Evolutionary conservation across 2,113 vertebrate species (phyloP).

Genomic region (Bujurquina vittata): DNA sequence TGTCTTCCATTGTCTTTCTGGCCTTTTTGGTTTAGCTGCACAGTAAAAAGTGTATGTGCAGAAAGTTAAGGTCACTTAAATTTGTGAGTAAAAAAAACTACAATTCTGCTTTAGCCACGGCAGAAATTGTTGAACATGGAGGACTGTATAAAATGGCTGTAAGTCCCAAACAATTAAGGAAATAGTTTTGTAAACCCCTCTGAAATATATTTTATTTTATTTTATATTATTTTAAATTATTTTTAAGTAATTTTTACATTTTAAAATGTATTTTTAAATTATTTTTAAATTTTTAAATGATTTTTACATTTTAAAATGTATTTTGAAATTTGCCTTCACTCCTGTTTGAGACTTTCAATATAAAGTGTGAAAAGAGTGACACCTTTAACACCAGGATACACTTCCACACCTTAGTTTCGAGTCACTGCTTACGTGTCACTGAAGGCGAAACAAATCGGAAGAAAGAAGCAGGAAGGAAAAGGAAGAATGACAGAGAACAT

Average conservation of each 20-base stretch:
- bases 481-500: constrained; percentile 28
- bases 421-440: constrained; percentile 38
- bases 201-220: too few relatives aligned
- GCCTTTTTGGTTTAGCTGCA: not conserved
- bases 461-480: not conserved
- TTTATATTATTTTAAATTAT: too few relatives aligned
- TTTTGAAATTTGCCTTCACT: not conserved
- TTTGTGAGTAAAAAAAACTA: too few relatives aligned
- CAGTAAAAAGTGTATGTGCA: too few relatives aligned
- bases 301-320: too few relatives aligned
- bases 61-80: too few relatives aligned
- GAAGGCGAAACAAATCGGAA: constrained; percentile 7
- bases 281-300: too few relatives aligned
- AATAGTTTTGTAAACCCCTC: rapidly evolving
- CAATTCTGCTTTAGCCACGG: too few relatives aligned
- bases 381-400: not conserved
- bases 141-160: not conserved
- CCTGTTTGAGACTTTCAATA: not conserved
- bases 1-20: not conserved
- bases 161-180: not conserved
- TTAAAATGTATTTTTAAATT: too few relatives aligned
- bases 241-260: too few relatives aligned
- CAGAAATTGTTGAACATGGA: not conserved
- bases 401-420: not conserved
- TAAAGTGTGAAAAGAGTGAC: not conserved